Percentiles rank a stretch among this genome's conserved stretches.
phyloP scores from a whole-genome alignment of 2,888 invertebrate species.

The Andrena bicolor region DNA sequence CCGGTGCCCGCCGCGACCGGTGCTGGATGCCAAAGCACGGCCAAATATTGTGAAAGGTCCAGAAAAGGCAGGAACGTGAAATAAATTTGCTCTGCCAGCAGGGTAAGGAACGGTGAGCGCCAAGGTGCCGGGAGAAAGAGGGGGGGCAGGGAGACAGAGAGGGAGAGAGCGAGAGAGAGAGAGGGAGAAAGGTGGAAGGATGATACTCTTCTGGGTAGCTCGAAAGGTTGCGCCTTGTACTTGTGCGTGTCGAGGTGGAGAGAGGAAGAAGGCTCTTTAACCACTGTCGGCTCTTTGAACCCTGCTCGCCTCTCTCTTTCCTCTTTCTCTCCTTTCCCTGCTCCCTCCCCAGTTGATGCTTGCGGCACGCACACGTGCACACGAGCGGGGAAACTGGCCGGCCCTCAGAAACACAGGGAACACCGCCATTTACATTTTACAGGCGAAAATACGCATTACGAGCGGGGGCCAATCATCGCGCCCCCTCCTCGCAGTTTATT shows the following conservation, averaged over 20 bases:
- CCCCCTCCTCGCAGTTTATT: constrained; percentile 71
- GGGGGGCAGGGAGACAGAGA: constrained; percentile 21
- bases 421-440: constrained; percentile 82
- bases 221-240: constrained; percentile 75
- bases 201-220: constrained; percentile 70
- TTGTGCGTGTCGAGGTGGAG: constrained; percentile 75
- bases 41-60: constrained; percentile 85
- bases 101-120: constrained; percentile 64
- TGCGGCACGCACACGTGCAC: constrained; percentile 42
- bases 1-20: constrained; percentile 75
- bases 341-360: constrained; percentile 41
- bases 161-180: constrained; percentile 43
- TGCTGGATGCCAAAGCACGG: constrained; percentile 79
- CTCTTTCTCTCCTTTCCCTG: constrained; percentile 39
- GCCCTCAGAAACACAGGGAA: constrained; percentile 60
- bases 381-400: constrained; percentile 53
- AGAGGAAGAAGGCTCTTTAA: constrained; percentile 81
- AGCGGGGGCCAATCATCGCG: constrained; percentile 80
- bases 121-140: constrained; percentile 45
- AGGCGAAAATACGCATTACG: constrained; percentile 82
- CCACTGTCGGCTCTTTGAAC: constrained; percentile 84
- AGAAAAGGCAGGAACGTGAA: constrained; percentile 84
- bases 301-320: constrained; percentile 61
- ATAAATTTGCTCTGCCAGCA: constrained; percentile 79
- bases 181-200: constrained; percentile 54